Evolutionary conservation across 2,113 vertebrate species (phyloP).

Genomic region (Rostratula benghalensis): DNA sequence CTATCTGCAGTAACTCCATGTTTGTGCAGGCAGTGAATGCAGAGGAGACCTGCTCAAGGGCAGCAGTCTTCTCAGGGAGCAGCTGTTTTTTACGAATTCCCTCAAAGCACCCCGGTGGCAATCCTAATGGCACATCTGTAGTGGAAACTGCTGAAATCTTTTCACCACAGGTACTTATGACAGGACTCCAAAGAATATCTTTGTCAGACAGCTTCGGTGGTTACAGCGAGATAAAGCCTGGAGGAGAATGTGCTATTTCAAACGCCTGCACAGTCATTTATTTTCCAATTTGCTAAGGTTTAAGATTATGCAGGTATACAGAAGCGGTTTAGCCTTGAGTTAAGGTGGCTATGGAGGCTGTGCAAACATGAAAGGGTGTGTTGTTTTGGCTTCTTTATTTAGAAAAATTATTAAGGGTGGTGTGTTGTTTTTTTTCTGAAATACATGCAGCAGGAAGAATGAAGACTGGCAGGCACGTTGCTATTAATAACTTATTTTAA

Average conservation of each 20-base stretch:
- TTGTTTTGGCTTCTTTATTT: constrained; percentile 14
- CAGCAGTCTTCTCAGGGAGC: background rate
- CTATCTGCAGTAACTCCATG: background rate
- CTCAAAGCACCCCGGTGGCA: background rate
- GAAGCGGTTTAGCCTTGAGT: constrained; percentile 50
- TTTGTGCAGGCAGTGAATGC: background rate
- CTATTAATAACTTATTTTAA: background rate
- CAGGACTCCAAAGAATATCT: background rate
- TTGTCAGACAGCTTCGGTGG: background rate
- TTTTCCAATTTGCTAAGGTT: constrained; percentile 60
- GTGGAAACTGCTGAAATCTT: background rate
- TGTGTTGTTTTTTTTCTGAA: background rate
- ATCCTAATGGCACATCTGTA: background rate
- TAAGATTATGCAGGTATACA: constrained; percentile 39
- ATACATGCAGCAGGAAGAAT: background rate
- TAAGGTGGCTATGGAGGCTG: background rate
- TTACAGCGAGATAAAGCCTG: background rate
- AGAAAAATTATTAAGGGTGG: background rate
- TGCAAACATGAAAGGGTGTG: background rate
- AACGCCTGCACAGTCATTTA: constrained; percentile 7
- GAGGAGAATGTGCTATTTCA: constrained; percentile 20
- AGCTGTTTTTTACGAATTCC: background rate
- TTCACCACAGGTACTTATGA: background rate
- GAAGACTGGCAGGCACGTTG: background rate
- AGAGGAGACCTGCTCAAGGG: background rate